These are phyloP conservation scores for Cassiopea xamachana DNA, from an alignment of 30 jellyfish, hydroid and myxozoan genomes.

Conservation along the genomic window DNA sequence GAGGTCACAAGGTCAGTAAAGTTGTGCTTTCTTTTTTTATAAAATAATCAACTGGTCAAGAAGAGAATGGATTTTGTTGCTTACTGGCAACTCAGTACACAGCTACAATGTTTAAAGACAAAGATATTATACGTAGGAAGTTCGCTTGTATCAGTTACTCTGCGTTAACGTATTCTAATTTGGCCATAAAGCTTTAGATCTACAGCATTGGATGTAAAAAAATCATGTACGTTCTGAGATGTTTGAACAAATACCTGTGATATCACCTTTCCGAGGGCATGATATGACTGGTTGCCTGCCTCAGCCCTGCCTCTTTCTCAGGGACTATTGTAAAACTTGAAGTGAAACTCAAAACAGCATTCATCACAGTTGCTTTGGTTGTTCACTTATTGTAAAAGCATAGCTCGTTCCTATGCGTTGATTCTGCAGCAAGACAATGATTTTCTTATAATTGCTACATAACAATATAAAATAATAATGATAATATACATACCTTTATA, in stretches of 20 bases:
- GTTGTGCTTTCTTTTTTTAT: slow-evolving; percentile 18
- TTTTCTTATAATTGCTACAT: no score
- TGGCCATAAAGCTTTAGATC: no score
- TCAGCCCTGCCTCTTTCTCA: background rate
- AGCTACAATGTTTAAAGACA: background rate
- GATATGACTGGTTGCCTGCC: background rate
- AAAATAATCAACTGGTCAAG: background rate
- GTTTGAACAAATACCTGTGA: background rate
- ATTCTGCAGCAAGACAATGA: no score
- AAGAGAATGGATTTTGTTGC: background rate
- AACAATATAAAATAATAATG: no score
- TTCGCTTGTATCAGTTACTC: background rate
- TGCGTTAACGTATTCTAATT: background rate
- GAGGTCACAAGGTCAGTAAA: slow-evolving; percentile 77
- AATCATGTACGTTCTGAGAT: background rate
- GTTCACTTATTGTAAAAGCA: no score
- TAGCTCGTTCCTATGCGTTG: no score
- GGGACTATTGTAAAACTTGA: background rate
- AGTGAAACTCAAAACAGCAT: background rate
- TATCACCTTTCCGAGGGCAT: slow-evolving; percentile 12
- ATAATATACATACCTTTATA: no score
- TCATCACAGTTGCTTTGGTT: no score
- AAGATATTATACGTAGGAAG: background rate
- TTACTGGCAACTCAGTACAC: background rate
- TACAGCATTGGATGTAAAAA: background rate